Base-by-base conservation (phyloP, 35 echinoderm and acorn worm genomes). In the Heliocidaris erythrogramma region DNA sequence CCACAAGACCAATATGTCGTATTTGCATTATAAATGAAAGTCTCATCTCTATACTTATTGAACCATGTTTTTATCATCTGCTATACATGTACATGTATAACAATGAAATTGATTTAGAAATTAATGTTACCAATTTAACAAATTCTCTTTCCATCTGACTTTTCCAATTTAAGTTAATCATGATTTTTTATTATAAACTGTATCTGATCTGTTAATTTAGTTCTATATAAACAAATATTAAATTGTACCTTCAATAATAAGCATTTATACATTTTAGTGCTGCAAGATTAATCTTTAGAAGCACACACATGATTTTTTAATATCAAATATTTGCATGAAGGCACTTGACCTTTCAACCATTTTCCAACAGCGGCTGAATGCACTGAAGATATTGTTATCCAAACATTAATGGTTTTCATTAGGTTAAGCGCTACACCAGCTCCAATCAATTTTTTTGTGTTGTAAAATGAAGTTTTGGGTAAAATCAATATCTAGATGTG, bases 371-470 rank as follows among this genome's bases (percentile, higher is more conserved):
- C 27, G 6, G 21, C 6, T 78, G 65, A 21, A 78, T 78, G 21
- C 5, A 78, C 27, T 21, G 65, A 18, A 4, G 21, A 78, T 78
- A 78, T 78, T 78, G 27, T 78, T 78, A 78, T 78, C 21, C 65
- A 78, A 78, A 78, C 65, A 78, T 78, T 78, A 78, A 78, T 78
- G 65, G 65, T 78, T 78, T 78, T 78, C 65, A 78, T 78, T 78
- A 24, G 65, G 27, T 78, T 78, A 78, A 78, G 65, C 65, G 21
- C 65, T 78, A 18, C 65, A 78, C 27, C 21, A 78, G 21, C 7
- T 24, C 65, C 65, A 78, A 78, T 78, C 65, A 78, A 78, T 78
- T 27, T 24, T n/a, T 71, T 71, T 17, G 61, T 71, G 61, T 71
- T 71, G 17, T 78, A 78, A 78, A 27, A 78, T 78, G n/a, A 78